Percentiles rank a stretch among this genome's conserved stretches.
These are phyloP conservation scores for Athalia circularis DNA, from an alignment of 2,888 invertebrate genomes.

Conservation along the genomic window DNA sequence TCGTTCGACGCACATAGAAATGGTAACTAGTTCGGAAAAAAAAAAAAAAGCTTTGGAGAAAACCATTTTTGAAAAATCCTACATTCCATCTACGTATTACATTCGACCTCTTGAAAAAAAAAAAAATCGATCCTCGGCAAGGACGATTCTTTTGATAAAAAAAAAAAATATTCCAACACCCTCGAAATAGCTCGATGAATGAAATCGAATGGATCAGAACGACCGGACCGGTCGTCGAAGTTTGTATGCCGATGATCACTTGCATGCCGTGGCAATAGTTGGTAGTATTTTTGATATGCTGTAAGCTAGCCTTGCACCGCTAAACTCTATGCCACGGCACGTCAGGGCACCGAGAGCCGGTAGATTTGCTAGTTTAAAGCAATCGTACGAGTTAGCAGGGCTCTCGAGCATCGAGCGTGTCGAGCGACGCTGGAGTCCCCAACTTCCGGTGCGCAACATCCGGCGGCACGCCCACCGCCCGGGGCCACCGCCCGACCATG, in stretches of 20 bases:
- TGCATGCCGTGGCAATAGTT: conserved; percentile 15
- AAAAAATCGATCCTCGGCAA: no score
- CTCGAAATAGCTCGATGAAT: no score
- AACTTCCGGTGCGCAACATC: conserved; percentile 73
- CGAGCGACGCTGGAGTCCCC: conserved; percentile 69
- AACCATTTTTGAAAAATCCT: no score
- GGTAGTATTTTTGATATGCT: not conserved
- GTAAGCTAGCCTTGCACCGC: conserved; percentile 15
- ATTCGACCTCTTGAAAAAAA: no score
- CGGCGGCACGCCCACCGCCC: conserved; percentile 70
- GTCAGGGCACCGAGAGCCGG: not conserved
- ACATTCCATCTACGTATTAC: no score
- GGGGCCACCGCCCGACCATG: conserved; percentile 43
- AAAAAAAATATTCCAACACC: no score
- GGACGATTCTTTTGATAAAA: no score
- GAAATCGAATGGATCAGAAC: not conserved
- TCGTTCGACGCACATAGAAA: no score
- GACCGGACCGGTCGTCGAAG: conserved; percentile 8
- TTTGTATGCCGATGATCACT: conserved; percentile 32
- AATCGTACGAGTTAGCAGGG: conserved; percentile 45
- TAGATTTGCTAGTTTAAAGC: conserved; percentile 44
- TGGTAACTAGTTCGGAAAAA: no score
- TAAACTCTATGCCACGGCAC: not conserved
- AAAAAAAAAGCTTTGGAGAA: no score
- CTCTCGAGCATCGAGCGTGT: conserved; percentile 68